A percentile compares a stretch with the other conserved stretches of the same genome.
Conservation (phyloP, 2,113 vertebrate genomes). For the Cromileptes altivelis region DNA sequence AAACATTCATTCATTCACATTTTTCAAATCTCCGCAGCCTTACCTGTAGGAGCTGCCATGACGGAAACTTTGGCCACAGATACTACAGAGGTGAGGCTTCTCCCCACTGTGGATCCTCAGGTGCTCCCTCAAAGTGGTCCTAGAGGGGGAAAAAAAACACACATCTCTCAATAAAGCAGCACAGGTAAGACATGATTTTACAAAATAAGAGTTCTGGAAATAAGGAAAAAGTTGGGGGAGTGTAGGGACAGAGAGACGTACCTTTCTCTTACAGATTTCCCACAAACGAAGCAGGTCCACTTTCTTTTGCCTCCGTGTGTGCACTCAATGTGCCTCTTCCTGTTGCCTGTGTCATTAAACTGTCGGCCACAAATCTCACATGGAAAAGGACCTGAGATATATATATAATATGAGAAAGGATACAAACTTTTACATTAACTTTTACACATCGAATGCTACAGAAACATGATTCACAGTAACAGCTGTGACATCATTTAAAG, state of each 20-base stretch:
- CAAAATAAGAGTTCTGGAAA: not conserved
- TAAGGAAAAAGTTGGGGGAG: not conserved
- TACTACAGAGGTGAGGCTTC: conserved; percentile 97
- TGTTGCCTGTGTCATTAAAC: conserved; percentile 97
- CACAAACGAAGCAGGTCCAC: conserved; percentile 97
- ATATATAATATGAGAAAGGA: not conserved
- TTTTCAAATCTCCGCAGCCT: not conserved
- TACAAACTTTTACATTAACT: not conserved
- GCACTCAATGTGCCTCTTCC: conserved; percentile 97
- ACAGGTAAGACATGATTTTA: not conserved
- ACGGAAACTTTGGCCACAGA: conserved; percentile 98
- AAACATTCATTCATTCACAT: not conserved
- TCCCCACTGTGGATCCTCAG: conserved; percentile 98
- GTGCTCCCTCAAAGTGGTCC: conserved; percentile 96
- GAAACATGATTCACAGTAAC: not conserved
- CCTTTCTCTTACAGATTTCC: conserved; percentile 98
- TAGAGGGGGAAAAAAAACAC: conserved; percentile 55
- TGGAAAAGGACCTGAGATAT: conserved; percentile 92
- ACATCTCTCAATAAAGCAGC: not conserved
- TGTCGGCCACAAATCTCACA: conserved; percentile 98
- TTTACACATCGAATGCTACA: not conserved
- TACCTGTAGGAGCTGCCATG: conserved; percentile 98
- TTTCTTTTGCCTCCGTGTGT: conserved; percentile 98
- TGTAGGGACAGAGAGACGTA: conserved; percentile 55
- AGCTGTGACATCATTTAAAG: not conserved